Conservation (phyloP, 2,888 invertebrate genomes). For the Teleiodes luculella region DNA sequence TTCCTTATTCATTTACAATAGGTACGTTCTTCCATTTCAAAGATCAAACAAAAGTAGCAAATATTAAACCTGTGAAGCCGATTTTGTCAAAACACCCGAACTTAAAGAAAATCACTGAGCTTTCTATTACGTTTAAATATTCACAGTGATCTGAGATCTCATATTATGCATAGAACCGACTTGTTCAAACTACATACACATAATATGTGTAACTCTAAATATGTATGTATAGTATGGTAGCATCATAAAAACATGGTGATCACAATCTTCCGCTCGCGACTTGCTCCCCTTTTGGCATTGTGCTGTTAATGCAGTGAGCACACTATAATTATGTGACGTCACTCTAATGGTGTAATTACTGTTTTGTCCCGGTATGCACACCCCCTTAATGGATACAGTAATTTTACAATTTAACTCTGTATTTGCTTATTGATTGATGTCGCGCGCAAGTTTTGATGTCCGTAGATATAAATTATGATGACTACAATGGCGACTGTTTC, state of each 20-base stretch:
- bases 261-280: constrained; percentile 26
- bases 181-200: neutral
- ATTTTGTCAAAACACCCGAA: no score
- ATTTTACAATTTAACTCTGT: constrained; percentile 39
- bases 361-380: constrained; percentile 56
- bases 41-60: no score
- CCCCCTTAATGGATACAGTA: constrained; percentile 52
- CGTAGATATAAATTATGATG: no score
- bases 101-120: no score
- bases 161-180: no score
- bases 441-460: neutral
- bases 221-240: neutral
- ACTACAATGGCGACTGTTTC: constrained; percentile 19
- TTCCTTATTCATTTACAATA: no score
- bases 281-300: constrained; percentile 38
- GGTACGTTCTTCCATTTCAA: no score
- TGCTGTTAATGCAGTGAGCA: constrained; percentile 64
- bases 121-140: no score
- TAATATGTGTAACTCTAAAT: neutral
- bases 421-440: constrained; percentile 14
- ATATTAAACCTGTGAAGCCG: no score
- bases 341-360: constrained; percentile 68
- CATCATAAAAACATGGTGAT: constrained; percentile 9
- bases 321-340: constrained; percentile 66
- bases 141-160: no score